phyloP scores from a whole-genome alignment of 2,113 vertebrate genomes.

The Crotalus tigris region DNA sequence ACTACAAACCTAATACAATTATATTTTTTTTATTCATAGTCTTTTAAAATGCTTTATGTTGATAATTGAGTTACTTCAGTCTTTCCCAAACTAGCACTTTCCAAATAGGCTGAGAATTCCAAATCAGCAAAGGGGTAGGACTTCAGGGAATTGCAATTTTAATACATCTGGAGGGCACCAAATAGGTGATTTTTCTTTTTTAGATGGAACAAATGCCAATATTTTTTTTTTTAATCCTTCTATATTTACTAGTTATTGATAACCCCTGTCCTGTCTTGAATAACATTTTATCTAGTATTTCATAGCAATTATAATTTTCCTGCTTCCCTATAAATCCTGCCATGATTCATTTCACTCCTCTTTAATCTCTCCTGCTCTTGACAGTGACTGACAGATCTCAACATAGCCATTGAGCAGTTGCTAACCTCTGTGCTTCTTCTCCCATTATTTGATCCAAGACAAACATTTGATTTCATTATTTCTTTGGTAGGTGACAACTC shows the following conservation, averaged over 20 bases:
- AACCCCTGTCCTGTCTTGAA: not conserved
- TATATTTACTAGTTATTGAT: not conserved
- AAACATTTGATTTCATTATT: not conserved
- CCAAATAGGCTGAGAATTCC: not conserved
- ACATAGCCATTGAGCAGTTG: not conserved
- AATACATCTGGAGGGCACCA: not conserved
- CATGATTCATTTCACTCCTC: conserved; percentile 23
- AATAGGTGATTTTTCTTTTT: not conserved
- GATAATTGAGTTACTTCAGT: not conserved
- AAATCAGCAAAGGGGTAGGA: not conserved
- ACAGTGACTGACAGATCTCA: conserved; percentile 22
- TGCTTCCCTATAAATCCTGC: not conserved
- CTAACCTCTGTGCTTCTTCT: not conserved
- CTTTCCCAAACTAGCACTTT: not conserved
- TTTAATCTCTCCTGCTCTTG: conserved; percentile 12
- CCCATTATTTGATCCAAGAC: conserved; percentile 1
- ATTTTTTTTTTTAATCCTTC: not conserved
- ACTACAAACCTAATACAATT: not conserved
- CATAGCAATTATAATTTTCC: not conserved
- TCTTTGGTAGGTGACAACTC: conserved; percentile 23
- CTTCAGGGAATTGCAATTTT: not conserved
- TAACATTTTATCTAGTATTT: not conserved
- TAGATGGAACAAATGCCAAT: not conserved
- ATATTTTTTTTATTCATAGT: not conserved
- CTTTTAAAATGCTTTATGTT: not conserved